Conservation (phyloP, 2,113 vertebrate species). For the Myrmecophaga tridactyla region DNA sequence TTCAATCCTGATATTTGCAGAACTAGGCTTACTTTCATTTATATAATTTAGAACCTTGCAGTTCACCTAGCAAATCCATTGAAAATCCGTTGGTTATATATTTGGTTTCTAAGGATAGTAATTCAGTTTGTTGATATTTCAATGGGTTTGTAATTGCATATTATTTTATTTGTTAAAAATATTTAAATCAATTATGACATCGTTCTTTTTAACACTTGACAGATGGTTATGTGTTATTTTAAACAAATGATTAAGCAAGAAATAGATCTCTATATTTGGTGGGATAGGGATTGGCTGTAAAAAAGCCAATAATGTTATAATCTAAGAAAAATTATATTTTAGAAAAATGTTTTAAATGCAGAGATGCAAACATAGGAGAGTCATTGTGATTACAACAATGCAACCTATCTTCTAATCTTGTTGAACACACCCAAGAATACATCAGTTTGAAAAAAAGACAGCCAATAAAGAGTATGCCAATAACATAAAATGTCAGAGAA, state of each 20-base stretch:
- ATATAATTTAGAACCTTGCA: background rate
- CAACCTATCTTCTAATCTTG: background rate
- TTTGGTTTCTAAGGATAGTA: background rate
- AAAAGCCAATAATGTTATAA: background rate
- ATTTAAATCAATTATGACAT: background rate
- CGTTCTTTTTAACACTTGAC: background rate
- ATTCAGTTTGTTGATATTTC: background rate
- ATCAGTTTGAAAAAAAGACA: slow-evolving; percentile 5
- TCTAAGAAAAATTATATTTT: background rate
- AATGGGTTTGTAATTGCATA: background rate
- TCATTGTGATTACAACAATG: background rate
- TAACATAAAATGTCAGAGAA: background rate
- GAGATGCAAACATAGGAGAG: background rate
- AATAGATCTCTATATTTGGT: background rate
- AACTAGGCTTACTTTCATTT: background rate
- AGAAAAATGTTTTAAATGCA: background rate
- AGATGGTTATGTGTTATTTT: background rate
- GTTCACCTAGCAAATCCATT: background rate
- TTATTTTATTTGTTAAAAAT: background rate
- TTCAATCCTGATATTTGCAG: background rate
- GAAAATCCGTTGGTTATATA: background rate
- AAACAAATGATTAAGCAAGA: background rate
- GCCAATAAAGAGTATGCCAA: background rate
- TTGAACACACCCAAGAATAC: background rate
- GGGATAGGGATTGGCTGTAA: background rate